Evolutionary conservation across 30 jellyfish, hydroid and myxozoan genomes (phyloP), one percentile per base, ranked within the genome.

Genomic region (Aurelia sp.): DNA sequence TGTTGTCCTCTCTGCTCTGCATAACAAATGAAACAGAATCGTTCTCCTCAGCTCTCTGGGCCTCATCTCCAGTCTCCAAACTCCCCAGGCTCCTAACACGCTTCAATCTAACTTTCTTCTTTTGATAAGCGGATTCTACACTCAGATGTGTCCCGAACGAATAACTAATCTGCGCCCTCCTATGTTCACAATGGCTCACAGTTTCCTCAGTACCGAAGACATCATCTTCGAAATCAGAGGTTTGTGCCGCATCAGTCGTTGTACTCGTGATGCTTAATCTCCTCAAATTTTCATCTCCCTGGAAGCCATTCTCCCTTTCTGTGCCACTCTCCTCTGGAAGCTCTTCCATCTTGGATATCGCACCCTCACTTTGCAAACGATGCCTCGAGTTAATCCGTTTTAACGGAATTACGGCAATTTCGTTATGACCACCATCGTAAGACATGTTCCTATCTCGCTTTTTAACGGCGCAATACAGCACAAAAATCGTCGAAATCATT

Each of bases 391-490:
- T 72, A 13, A 41, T 23, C 17, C 51, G 8, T 50, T 48, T 21
- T 55, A 72, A 22, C 15, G 83, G 69, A 19, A 72, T 41, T 0
- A 41, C 69, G 15, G 69, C 67, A 8, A 19, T 72, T 27, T 19
- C 83, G 20, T 19, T 66, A 48, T 19, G 57, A 27, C 69, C 86
- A 31, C 21, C 74, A 18, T 57, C 58, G 69, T 27, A 27, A 12
- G 86, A 75, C 60, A 53, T 21, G 65, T 75, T 55, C 17, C 74
- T 58, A 31, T 27, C 63, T 13, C 86, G 86, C 30, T 61, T 58
- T 55, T 57, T 44, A 9, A 78, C 71, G 81, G 89, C 65, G 20
- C 65, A 13, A 48, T 78, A 78, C 20, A 78, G 67, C 22, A 63
- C 20, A 68, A 37, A 47, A 17, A 78, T 20, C 3, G 89, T 78